Conservation (phyloP, 2,797 vertebrate genomes). For the Catostomus latipinnis region DNA sequence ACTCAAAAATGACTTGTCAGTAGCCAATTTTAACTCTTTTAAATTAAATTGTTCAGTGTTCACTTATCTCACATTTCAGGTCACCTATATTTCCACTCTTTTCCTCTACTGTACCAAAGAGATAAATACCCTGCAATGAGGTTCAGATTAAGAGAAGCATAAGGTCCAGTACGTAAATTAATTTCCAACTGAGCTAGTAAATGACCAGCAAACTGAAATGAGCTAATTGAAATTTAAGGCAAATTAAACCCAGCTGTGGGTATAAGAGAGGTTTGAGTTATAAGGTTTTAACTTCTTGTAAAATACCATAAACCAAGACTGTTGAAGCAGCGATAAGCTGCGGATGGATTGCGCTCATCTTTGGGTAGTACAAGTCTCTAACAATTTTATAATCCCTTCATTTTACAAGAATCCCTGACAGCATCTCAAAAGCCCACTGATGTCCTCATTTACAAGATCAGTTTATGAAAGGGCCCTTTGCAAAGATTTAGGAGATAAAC, state of each 20-base stretch:
- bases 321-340: constrained; percentile 48
- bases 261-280: constrained; percentile 32
- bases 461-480: constrained; percentile 57
- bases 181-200: constrained; percentile 14
- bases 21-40: background rate
- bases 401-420: constrained; percentile 57
- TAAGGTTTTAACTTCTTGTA: constrained; percentile 44
- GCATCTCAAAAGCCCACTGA: constrained; percentile 33
- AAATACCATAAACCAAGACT: constrained; percentile 54
- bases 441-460: constrained; percentile 63
- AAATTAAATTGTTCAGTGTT: background rate
- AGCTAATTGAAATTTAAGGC: constrained; percentile 50
- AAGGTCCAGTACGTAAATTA: background rate
- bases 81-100: background rate
- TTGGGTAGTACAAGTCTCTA: constrained; percentile 41
- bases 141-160: background rate
- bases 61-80: background rate
- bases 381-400: constrained; percentile 63
- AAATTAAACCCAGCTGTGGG: constrained; percentile 42
- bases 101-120: background rate
- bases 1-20: constrained; percentile 11
- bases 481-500: constrained; percentile 52
- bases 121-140: background rate
- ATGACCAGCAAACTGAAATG: constrained; percentile 10
- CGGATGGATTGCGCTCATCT: constrained; percentile 25